Base-by-base conservation (phyloP, 2,113 vertebrate species). In the Montifringilla adamsi region DNA sequence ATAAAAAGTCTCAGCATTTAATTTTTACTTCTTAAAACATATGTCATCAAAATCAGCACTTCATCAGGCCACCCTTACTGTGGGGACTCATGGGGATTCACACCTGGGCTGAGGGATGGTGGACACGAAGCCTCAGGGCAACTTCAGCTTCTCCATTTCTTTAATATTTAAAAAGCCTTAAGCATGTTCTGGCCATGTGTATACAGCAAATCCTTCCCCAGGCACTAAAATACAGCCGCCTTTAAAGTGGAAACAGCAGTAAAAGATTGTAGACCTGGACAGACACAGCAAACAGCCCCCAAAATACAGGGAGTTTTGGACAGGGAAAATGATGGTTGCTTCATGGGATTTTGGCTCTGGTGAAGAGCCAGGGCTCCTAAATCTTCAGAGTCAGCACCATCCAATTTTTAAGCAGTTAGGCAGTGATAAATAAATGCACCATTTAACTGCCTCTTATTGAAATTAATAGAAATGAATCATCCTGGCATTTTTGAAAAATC, bases 391-490 rank as follows among this genome's bases (percentile, higher is more conserved):
- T 68, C 67, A 88, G 79, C 78, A 84, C 47, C 50, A 59, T 94
- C 68, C 75, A 88, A 95, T 93, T 92, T 96, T 95, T 92, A 93
- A 96, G 73, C 89, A 95, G 86, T 87, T 97, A 94, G 86, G 64
- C 90, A 94, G 56, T 88, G 93, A 94, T 90, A 94, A 95, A 96
- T 93, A 96, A 94, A 96, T 95, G 93, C 93, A 87, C 78, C 89
- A 92, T 96, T 96, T 97, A 97, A 95, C 93, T 89, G 74, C 78
- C 89, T 95, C 50, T 94, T 94, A 79, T 89, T 95, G 91, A 95
- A 95, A 97, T 97, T 95, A 97, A 95, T 82, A 95, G 84, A 84
- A 94, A 95, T 97, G 7, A 96, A 97, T 94, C 95, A 96, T 91
- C 37, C 60, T 82, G 62, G 74, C 89, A 28, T 84, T 95, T 95